Percentiles rank a stretch among this genome's conserved stretches.
Conservation (phyloP, 2,113 vertebrate genomes). For the Oplegnathus fasciatus region DNA sequence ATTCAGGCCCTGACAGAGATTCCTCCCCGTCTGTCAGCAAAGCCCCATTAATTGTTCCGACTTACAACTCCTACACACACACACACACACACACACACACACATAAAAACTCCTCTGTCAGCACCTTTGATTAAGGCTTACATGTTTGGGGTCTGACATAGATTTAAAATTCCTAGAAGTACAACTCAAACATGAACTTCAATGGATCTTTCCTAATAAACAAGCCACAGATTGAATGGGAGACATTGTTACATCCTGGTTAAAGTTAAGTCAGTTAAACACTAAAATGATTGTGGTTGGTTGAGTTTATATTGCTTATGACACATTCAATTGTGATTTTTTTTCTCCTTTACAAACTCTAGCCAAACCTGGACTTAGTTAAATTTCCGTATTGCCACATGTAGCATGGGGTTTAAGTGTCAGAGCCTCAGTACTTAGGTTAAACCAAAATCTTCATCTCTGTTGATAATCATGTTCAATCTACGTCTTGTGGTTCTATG, state of each 20-base stretch:
- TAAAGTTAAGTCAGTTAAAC: not conserved
- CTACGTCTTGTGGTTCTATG: not conserved
- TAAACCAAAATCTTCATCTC: not conserved
- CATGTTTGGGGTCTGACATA: slow-evolving; percentile 15
- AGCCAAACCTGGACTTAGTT: not conserved
- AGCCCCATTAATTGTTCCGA: slow-evolving; percentile 47
- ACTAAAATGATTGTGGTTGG: not conserved
- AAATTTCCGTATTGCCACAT: not conserved
- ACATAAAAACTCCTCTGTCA: slow-evolving; percentile 48
- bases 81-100: not conserved
- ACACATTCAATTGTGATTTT: not conserved
- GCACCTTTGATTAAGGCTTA: slow-evolving; percentile 56
- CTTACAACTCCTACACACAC: not conserved
- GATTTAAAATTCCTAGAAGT: slow-evolving; percentile 39
- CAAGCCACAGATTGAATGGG: not conserved
- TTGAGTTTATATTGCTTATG: not conserved
- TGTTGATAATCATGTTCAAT: not conserved
- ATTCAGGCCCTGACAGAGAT: slow-evolving; percentile 44
- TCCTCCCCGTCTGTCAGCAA: slow-evolving; percentile 56
- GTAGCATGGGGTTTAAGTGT: not conserved
- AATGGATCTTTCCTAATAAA: slow-evolving; percentile 5
- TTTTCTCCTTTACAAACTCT: not conserved
- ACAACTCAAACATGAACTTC: slow-evolving; percentile 40
- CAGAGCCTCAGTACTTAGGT: not conserved
- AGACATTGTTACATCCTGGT: not conserved